These are phyloP conservation scores for Galeopterus variegatus DNA, from an alignment of 2,113 vertebrate genomes.

Conservation along the genomic window DNA sequence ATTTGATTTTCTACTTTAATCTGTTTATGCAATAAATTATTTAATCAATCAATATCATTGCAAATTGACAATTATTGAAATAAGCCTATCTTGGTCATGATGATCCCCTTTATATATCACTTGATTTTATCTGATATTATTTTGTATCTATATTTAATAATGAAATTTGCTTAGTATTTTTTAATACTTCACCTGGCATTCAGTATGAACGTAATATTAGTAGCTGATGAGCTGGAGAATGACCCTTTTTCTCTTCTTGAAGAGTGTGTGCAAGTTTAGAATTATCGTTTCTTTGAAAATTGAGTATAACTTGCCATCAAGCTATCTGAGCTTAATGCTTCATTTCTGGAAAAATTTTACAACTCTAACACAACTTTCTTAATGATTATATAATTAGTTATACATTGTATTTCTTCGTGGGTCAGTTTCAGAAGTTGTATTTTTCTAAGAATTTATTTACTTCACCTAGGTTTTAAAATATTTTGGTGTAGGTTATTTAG, in stretches of 20 bases:
- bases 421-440: slow-evolving; percentile 29
- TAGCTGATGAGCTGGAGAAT: neutral
- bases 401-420: neutral
- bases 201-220: neutral
- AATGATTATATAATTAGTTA: neutral
- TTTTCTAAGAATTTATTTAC: slow-evolving; percentile 48
- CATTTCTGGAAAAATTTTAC: neutral
- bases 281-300: slow-evolving; percentile 53
- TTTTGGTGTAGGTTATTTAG: slow-evolving; percentile 12
- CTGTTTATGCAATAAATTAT: neutral
- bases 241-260: neutral
- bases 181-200: neutral
- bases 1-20: slow-evolving; percentile 33
- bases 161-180: neutral
- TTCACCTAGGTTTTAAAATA: slow-evolving; percentile 12
- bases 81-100: neutral
- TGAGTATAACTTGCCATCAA: neutral
- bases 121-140: slow-evolving; percentile 49
- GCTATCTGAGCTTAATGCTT: neutral
- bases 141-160: slow-evolving; percentile 2
- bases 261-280: neutral
- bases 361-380: neutral
- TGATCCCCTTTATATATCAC: slow-evolving; percentile 25
- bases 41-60: neutral
- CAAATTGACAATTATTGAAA: neutral